phyloP scores from a whole-genome alignment of 2,888 invertebrate species.

The Brachynemurus nebulosus region DNA sequence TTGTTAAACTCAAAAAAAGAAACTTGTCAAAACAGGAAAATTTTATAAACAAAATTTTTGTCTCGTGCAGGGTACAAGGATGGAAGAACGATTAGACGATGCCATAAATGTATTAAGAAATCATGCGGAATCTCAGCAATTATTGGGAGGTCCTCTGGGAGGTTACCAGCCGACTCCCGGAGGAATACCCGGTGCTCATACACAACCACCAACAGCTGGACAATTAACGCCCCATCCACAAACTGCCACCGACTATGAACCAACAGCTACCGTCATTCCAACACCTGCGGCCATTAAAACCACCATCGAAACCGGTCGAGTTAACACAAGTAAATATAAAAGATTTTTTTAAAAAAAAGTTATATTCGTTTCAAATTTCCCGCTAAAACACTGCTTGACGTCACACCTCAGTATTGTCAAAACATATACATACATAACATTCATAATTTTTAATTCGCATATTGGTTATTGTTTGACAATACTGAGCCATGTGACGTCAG shows the following conservation, averaged over 20 bases:
- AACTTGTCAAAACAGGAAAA: no score
- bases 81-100: constrained; percentile 92
- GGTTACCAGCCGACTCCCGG: constrained; percentile 28
- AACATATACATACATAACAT: no score
- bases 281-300: constrained; percentile 32
- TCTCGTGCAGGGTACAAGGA: constrained; percentile 58
- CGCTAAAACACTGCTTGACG: no score
- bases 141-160: constrained; percentile 27
- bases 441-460: no score
- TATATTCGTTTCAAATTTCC: no score
- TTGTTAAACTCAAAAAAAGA: no score
- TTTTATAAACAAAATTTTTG: background rate
- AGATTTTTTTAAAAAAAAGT: no score
- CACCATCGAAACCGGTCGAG: constrained; percentile 23
- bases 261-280: constrained; percentile 31
- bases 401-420: no score
- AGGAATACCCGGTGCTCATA: constrained; percentile 26
- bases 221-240: constrained; percentile 33
- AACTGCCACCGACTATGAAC: constrained; percentile 38
- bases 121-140: constrained; percentile 82
- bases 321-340: constrained; percentile 33
- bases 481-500: no score
- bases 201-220: constrained; percentile 28
- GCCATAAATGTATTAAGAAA: constrained; percentile 90
- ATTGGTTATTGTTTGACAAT: no score